A percentile compares a stretch with the other conserved stretches of the same genome.
Conservation (phyloP, 2,888 invertebrate genomes). For the Diaperis boleti region DNA sequence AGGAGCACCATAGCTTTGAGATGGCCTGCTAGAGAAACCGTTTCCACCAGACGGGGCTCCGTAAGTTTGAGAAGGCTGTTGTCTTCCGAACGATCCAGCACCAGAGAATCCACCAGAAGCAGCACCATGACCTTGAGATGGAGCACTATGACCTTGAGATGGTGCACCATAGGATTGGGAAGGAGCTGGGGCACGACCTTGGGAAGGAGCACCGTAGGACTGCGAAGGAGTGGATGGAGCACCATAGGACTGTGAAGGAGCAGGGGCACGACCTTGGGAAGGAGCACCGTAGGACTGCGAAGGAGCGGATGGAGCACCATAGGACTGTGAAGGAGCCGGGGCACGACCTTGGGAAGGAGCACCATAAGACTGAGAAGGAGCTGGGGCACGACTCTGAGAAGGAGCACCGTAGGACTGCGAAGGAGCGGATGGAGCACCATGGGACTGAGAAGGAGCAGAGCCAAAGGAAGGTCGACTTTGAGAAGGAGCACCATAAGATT, state of each 20-base stretch:
- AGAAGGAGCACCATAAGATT: constrained; percentile 55
- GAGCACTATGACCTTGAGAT: constrained; percentile 35
- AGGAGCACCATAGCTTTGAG: constrained; percentile 50
- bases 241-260: too few relatives aligned
- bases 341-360: constrained; percentile 40
- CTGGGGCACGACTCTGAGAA: constrained; percentile 46
- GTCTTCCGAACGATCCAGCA: not conserved
- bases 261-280: constrained; percentile 41
- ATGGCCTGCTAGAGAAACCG: constrained; percentile 50
- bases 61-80: constrained; percentile 58
- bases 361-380: constrained; percentile 43
- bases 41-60: constrained; percentile 62
- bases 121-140: constrained; percentile 48
- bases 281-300: constrained; percentile 64
- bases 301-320: constrained; percentile 43
- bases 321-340: too few relatives aligned
- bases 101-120: constrained; percentile 41
- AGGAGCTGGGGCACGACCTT: constrained; percentile 29
- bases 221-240: constrained; percentile 44
- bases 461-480: constrained; percentile 1
- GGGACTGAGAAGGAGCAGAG: constrained; percentile 33
- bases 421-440: constrained; percentile 49
- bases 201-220: constrained; percentile 37
- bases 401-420: constrained; percentile 50
- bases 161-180: constrained; percentile 40